A percentile compares a stretch with the other conserved stretches of the same genome.
phyloP scores from a whole-genome alignment of 2,888 invertebrate genomes.

The Sinhomidia bicolor region DNA sequence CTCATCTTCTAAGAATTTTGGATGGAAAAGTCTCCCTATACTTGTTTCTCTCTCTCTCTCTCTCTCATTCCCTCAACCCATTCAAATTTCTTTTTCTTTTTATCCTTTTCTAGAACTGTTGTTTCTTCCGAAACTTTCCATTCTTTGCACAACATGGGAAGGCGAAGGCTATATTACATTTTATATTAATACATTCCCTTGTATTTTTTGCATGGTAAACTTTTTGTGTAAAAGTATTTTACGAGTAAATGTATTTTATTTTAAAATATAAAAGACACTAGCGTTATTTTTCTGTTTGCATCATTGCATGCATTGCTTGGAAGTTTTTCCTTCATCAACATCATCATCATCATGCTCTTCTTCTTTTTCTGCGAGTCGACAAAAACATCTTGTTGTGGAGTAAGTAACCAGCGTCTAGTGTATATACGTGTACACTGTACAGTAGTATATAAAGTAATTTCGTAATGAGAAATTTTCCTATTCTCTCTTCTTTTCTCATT shows the following conservation, averaged over 20 bases:
- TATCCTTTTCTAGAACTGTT: conserved; percentile 60
- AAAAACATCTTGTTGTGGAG: conserved; percentile 33
- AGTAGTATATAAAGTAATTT: conserved; percentile 54
- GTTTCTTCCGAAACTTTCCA: conserved; percentile 59
- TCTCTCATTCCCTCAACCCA: conserved; percentile 38
- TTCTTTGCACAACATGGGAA: conserved; percentile 30
- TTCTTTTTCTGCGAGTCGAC: too few relatives aligned
- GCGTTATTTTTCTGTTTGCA: background rate
- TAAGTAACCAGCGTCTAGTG: too few relatives aligned
- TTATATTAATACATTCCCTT: background rate
- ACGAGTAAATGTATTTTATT: conserved; percentile 4
- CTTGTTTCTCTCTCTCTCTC: conserved; percentile 16
- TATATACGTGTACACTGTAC: conserved; percentile 20
- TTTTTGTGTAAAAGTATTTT: background rate
- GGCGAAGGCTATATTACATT: background rate
- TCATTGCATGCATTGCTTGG: conserved; percentile 10
- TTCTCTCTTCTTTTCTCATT: conserved; percentile 31
- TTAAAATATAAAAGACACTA: conserved; percentile 9
- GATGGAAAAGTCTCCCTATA: conserved; percentile 57
- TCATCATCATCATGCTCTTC: conserved; percentile 3
- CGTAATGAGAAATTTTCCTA: conserved; percentile 62
- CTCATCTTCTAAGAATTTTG: conserved; percentile 56
- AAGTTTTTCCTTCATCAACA: conserved; percentile 37
- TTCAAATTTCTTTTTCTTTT: conserved; percentile 64
- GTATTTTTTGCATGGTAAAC: conserved; percentile 29